These are phyloP conservation scores for Bos indicus DNA, from an alignment of 2,113 vertebrate genomes.

Conservation along the genomic window DNA sequence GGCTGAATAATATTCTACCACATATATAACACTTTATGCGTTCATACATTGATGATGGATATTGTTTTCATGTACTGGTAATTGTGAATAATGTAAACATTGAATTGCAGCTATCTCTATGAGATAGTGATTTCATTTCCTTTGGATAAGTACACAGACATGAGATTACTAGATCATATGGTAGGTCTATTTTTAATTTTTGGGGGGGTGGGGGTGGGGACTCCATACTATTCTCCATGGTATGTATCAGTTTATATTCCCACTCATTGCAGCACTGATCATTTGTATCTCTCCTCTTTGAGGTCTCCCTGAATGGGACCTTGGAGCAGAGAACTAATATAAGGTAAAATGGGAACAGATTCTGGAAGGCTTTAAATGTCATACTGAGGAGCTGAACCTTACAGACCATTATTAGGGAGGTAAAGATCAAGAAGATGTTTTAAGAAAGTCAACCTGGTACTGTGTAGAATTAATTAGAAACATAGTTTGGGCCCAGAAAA, in stretches of 20 bases:
- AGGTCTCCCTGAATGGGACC: background rate
- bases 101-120: background rate
- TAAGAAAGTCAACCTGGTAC: background rate
- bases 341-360: background rate
- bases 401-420: background rate
- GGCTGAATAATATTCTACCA: background rate
- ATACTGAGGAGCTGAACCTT: background rate
- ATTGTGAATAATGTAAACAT: background rate
- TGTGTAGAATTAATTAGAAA: background rate
- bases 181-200: background rate
- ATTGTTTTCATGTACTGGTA: background rate
- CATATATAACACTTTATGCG: background rate
- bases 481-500: background rate
- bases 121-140: background rate
- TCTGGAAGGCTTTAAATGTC: background rate
- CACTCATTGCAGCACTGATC: background rate
- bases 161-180: background rate
- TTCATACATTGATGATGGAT: background rate
- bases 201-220: accelerated
- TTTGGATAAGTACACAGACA: background rate
- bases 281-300: background rate
- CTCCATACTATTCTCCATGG: background rate
- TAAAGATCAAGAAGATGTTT: background rate
- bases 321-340: background rate
- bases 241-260: background rate